Evolutionary conservation across 2,797 vertebrate species (phyloP).

Genomic region (Syncerus caffer): DNA sequence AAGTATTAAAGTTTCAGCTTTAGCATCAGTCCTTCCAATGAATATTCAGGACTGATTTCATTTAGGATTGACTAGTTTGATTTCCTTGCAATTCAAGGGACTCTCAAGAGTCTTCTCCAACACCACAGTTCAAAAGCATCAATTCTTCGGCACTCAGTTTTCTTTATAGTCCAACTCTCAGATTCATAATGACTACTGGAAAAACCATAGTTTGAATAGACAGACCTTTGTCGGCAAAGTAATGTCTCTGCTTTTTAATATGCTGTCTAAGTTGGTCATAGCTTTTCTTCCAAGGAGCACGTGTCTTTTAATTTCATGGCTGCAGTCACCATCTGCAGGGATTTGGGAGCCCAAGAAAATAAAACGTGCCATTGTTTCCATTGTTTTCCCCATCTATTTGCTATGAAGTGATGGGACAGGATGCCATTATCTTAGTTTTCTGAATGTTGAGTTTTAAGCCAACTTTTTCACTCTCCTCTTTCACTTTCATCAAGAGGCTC

Average conservation of each 20-base stretch:
- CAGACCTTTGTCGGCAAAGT: fast-evolving
- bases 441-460: not conserved
- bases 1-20: not conserved
- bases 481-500: not conserved
- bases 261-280: not conserved
- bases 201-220: not conserved
- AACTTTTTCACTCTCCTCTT: not conserved
- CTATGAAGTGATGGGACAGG: not conserved
- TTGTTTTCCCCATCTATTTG: not conserved
- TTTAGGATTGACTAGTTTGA: not conserved
- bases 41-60: not conserved
- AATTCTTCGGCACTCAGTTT: fast-evolving
- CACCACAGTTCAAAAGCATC: not conserved
- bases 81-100: not conserved
- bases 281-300: not conserved
- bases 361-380: not conserved
- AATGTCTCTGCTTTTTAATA: not conserved
- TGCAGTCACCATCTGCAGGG: not conserved
- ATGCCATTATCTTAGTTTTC: not conserved
- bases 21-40: not conserved
- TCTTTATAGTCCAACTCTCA: not conserved
- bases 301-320: not conserved
- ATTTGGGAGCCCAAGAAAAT: not conserved
- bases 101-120: not conserved
- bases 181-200: not conserved